Evolutionary conservation across 2,797 vertebrate species (phyloP), one percentile per base, ranked within the genome.

Genomic region (Anableps anableps): DNA sequence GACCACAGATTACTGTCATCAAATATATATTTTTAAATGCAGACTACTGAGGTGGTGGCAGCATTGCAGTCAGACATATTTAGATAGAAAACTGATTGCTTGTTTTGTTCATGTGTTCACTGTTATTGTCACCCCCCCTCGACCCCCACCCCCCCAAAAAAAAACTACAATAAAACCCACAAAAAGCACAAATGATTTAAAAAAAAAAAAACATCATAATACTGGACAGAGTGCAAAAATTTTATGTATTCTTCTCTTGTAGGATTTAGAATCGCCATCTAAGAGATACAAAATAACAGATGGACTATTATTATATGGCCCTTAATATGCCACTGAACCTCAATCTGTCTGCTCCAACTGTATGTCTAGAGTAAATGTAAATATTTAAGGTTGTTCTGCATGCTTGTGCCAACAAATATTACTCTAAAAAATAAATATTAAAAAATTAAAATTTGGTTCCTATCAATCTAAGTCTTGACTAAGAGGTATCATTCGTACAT

Each of bases 31-130:
- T 68, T 13, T 38, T 23, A 70, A 88, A 87, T 85, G 83, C 72
- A 84, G 51, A 88, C 80, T 75, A 84, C 76, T 84, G 75, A 87
- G 75, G 75, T 79, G 73, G 77, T 85, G 80, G 80, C 82, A 86
- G 79, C 75, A 64, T 73, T 74, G 74, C 80, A 47, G 60, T 83
- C 83, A 88, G 86, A 88, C 76, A 86, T 82, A 87, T 85, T 86
- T 68, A 86, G 88, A 89, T 81, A 86, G 87, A 74, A 82, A 86
- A 81, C 41, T 70, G 81, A 86, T 86, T 86, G 72, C 55, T 77
- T 74, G 36, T 80, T 55, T 80, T 84, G n/a, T 78, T 75, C 78
- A n/a, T 75, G 45, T 79, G 72, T 76, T 70, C 80, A 72, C 60
- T 74, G 72, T 87, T 77, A 85, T 75, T 88, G 75, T 86, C 43